These are phyloP conservation scores for Hirudo medicinalis DNA, from an alignment of 1,140 invertebrate genomes.

Conservation along the genomic window DNA sequence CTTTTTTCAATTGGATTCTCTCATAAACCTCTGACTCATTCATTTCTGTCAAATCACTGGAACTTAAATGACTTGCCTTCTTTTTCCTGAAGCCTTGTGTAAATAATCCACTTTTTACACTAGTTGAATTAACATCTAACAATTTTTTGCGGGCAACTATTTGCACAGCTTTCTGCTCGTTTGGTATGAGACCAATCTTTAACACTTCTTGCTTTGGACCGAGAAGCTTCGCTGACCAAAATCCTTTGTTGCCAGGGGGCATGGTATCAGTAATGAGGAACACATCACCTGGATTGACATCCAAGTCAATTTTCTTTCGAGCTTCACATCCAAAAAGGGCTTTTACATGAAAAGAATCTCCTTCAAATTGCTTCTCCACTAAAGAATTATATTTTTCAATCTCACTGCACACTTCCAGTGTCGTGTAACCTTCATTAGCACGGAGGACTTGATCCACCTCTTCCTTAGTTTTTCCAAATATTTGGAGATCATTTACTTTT, in stretches of 20 bases:
- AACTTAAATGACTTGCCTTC: slow-evolving; percentile 5
- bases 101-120: slow-evolving; percentile 15
- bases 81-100: slow-evolving; percentile 18
- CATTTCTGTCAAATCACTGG: slow-evolving; percentile 12
- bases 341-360: slow-evolving; percentile 20
- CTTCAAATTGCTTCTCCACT: slow-evolving; percentile 14
- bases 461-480: slow-evolving; percentile 18
- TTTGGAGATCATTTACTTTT: slow-evolving; percentile 17
- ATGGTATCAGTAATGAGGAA: slow-evolving; percentile 18
- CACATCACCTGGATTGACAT: slow-evolving; percentile 17
- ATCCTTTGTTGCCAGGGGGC: slow-evolving; percentile 17
- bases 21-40: slow-evolving; percentile 19
- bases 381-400: slow-evolving; percentile 10
- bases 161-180: slow-evolving; percentile 16
- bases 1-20: slow-evolving; percentile 4
- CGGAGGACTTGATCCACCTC: slow-evolving; percentile 10
- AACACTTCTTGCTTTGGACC: neutral
- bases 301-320: slow-evolving; percentile 4
- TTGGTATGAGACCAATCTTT: slow-evolving; percentile 19
- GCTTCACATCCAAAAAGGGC: slow-evolving; percentile 15
- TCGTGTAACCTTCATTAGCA: neutral
- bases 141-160: slow-evolving; percentile 11
- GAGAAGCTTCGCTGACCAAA: slow-evolving; percentile 16
- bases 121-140: neutral
- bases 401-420: slow-evolving; percentile 13